phyloP scores from a whole-genome alignment of 2,888 invertebrate genomes.

The Danaus chrysippus region DNA sequence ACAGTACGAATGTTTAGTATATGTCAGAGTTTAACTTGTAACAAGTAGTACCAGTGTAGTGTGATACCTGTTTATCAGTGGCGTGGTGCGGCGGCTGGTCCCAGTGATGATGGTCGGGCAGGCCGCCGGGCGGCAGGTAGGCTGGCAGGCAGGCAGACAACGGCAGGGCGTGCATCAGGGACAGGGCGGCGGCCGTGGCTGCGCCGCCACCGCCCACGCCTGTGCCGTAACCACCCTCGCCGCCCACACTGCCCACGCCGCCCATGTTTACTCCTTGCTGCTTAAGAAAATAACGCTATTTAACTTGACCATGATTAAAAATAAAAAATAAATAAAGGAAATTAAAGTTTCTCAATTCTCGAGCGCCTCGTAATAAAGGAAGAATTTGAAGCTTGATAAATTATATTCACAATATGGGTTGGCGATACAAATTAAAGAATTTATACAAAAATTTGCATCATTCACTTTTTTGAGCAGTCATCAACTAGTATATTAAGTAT shows the following conservation, averaged over 20 bases:
- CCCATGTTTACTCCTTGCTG: constrained; percentile 45
- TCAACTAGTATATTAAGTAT: too few relatives aligned
- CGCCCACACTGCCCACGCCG: constrained; percentile 43
- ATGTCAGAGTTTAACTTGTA: too few relatives aligned
- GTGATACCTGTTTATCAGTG: constrained; percentile 54
- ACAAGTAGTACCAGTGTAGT: too few relatives aligned
- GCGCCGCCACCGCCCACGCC: constrained; percentile 35
- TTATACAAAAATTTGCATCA: too few relatives aligned
- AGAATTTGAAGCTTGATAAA: neutral
- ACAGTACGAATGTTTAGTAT: too few relatives aligned
- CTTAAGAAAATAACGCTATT: neutral
- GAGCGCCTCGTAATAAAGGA: neutral
- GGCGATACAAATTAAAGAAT: too few relatives aligned
- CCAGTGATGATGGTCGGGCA: constrained; percentile 57
- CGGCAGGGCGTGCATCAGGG: constrained; percentile 70
- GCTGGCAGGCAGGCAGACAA: constrained; percentile 61
- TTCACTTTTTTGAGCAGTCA: too few relatives aligned
- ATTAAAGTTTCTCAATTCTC: neutral
- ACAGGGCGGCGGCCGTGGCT: constrained; percentile 48
- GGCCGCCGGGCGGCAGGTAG: constrained; percentile 24
- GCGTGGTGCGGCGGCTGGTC: constrained; percentile 53
- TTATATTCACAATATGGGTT: neutral
- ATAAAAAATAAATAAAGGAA: neutral
- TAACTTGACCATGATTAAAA: neutral
- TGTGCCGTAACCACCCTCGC: constrained; percentile 24